Percentiles rank a stretch among this genome's conserved stretches.
Conservation (phyloP, 2,797 vertebrate genomes). For the Distichodus sexfasciatus region DNA sequence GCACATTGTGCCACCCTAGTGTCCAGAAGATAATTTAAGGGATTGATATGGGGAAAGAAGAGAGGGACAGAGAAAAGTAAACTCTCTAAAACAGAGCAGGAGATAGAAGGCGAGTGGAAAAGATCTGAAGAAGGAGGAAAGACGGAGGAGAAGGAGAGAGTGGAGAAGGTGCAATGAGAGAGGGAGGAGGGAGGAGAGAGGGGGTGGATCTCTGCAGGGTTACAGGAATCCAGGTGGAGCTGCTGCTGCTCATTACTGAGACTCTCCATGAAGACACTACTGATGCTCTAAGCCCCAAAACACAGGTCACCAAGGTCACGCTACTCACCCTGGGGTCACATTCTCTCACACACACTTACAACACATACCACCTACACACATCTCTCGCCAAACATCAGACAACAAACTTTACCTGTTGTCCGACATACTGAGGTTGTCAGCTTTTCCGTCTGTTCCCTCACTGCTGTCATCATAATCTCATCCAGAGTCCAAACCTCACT, state of each 20-base stretch:
- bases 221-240: slow-evolving; percentile 70
- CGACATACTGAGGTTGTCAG: too few species aligned
- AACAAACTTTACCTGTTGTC: too few species aligned
- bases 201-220: slow-evolving; percentile 60
- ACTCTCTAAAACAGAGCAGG: slow-evolving; percentile 48
- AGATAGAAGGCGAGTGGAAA: slow-evolving; percentile 54
- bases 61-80: slow-evolving; percentile 51
- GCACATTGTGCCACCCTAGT: too few species aligned
- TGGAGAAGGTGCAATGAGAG: slow-evolving; percentile 64
- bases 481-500: too few species aligned
- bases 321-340: slow-evolving; percentile 38
- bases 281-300: slow-evolving; percentile 66
- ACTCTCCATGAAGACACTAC: slow-evolving; percentile 51
- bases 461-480: too few species aligned
- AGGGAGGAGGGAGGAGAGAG: slow-evolving; percentile 49
- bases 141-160: slow-evolving; percentile 49
- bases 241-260: slow-evolving; percentile 77
- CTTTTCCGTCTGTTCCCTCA: too few species aligned
- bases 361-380: too few species aligned
- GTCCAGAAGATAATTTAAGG: slow-evolving; percentile 47
- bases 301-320: slow-evolving; percentile 43
- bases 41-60: too few species aligned
- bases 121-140: slow-evolving; percentile 47
- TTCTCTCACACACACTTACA: slow-evolving; percentile 39
- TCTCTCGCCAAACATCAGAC: too few species aligned